Evolutionary conservation across 1,140 invertebrate species (phyloP), one percentile per base, ranked within the genome.

Genomic region (Phenacoccus solenopsis): DNA sequence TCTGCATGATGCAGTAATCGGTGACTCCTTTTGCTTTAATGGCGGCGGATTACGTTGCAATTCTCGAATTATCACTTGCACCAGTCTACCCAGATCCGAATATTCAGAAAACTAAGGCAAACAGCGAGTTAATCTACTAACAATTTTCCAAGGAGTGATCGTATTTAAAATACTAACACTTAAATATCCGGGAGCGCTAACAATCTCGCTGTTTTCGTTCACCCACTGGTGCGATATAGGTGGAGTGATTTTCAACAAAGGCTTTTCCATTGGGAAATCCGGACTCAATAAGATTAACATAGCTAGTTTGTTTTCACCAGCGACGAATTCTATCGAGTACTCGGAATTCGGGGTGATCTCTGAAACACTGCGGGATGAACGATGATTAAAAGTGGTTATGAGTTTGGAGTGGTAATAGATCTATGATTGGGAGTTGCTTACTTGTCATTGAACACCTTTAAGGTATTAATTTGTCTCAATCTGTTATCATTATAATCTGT

Each of bases 31-130:
- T 25, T 64, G 59, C 20, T 27, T 56, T 27, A 74, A 75, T 69
- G 79, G 77, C 1, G 85, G 85, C 49, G 85, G 85, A 76, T 83
- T 84, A 75, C 84, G 83, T 77, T 88, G 86, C 73, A 89, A 88
- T 78, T 90, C 88, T 74, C 88, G 79, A 71, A 88, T 88, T 35
- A 90, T 87, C 20, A 85, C 88, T 78, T 90, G 88, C 1, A 90
- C 88, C 28, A 90, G 85, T 70, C 87, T 81, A 21, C 89, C 88
- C 70, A 90, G 81, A 80, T 90, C 89, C 38, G 88, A 89, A 78
- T 90, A 87, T 49, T 84, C 79, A 70, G 88, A 87, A 76, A 86
- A 90, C 85, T 87, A 38, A 64, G 22, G 22, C 10, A 24, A 64
- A 4, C 25, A 25, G 59, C 25, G 30, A 32, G 13, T n/a, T n/a